Evolutionary conservation across 2,888 invertebrate species (phyloP), one percentile per base, ranked within the genome.

Genomic region (Achlya flavicornis): DNA sequence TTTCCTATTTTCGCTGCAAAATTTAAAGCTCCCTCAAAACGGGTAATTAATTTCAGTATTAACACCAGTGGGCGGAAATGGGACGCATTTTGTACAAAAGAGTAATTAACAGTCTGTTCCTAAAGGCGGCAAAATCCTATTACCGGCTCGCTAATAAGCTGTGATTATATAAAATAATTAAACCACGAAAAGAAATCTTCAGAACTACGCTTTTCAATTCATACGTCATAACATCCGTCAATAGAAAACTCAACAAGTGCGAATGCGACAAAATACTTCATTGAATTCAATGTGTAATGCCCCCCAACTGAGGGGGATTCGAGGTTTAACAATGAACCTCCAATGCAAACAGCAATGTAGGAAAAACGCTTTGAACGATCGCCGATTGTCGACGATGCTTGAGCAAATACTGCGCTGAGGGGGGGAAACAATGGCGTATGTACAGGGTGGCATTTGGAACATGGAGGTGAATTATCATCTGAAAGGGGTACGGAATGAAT

Each of bases 271-370:
- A 79, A 80, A 77, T 76, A 76, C 62, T 69, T 69, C 59, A 72
- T 71, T 75, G 77, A 75, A 14, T 77, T 76, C 76, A 73, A 75
- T 77, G 76, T 72, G 75, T 77, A 75, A 72, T 78, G 75, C 61
- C 61, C 43, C 63, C 59, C 66, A 38, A 63, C 65, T 62, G 33
- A 48, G 46, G 60, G 60, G 35, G 65, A 63, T 63, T 57, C 63
- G 33, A 65, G 67, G 66, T 61, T 65, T 71, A 71, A 84, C 82
- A 83, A 81, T 81, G 80, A 77, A 75, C 72, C 79, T 73, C 70
- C 77, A 81, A 86, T 79, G 86, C 84, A 84, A 87, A 87, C 83
- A 84, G 74, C 79, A 77, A 81, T 82, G 80, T 69, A 73, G 85
- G 80, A 81, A 80, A 85, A 84, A 83, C 80, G 80, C 75, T 81